Conservation (phyloP, 2,797 vertebrate species). For the Enteromius anoplus region DNA sequence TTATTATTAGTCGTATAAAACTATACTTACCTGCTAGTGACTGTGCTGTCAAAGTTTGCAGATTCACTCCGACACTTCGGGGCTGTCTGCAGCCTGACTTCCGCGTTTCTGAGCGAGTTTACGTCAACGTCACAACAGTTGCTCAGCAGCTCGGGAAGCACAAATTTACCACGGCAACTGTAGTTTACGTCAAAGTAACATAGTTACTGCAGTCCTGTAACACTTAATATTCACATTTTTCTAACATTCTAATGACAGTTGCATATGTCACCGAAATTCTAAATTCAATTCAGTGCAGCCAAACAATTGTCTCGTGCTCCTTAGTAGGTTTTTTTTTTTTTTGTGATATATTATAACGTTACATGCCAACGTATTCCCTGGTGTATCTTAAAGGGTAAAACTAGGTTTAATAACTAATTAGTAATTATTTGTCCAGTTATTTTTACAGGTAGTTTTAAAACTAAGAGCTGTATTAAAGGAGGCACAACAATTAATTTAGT, state of each 20-base stretch:
- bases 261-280: neutral
- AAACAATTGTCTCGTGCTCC: no score
- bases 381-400: neutral
- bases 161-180: neutral
- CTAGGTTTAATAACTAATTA: neutral
- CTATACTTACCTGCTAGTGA: neutral
- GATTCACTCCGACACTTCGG: slow-evolving; percentile 6
- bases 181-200: neutral
- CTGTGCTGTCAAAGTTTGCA: neutral
- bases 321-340: neutral
- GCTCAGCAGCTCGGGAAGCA: neutral
- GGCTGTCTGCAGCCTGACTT: slow-evolving; percentile 14
- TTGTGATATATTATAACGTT: no score
- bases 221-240: neutral
- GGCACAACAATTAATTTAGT: neutral
- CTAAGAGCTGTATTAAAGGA: neutral
- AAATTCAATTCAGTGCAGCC: neutral
- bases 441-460: neutral
- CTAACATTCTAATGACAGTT: neutral
- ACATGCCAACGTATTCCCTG: neutral
- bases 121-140: slow-evolving; percentile 9
- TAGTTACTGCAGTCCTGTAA: neutral
- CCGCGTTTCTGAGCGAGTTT: slow-evolving; percentile 1
- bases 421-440: neutral
- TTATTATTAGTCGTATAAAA: neutral